phyloP scores from a whole-genome alignment of 1,140 invertebrate species.

The Drosophila ercepeae region DNA sequence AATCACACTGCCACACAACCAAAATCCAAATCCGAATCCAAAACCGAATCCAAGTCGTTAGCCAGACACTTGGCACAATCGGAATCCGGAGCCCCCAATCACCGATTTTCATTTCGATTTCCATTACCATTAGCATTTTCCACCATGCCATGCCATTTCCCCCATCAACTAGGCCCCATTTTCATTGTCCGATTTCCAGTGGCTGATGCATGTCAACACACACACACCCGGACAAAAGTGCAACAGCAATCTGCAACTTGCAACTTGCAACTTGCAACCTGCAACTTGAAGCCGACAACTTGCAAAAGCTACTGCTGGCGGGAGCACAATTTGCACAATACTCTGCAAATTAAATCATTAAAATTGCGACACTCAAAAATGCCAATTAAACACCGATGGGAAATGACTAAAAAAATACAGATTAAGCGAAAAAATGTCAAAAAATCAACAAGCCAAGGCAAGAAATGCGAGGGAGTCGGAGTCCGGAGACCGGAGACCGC shows the following conservation, averaged over 20 bases:
- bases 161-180: neutral
- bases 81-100: conserved; percentile 8
- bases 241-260: conserved; percentile 29
- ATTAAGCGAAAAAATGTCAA: conserved; percentile 37
- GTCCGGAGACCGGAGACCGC: neutral
- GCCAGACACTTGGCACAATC: conserved; percentile 39
- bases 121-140: conserved; percentile 33
- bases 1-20: conserved; percentile 14
- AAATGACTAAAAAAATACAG: conserved; percentile 51
- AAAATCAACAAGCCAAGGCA: conserved; percentile 33
- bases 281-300: conserved; percentile 8
- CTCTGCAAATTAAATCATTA: conserved; percentile 57
- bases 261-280: conserved; percentile 30
- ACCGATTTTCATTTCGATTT: conserved; percentile 36
- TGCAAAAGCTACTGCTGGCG: neutral
- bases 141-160: conserved; percentile 12
- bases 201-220: conserved; percentile 60
- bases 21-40: too few species aligned
- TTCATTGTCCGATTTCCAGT: conserved; percentile 45
- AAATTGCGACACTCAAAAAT: conserved; percentile 64
- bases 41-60: conserved; percentile 52
- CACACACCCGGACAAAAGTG: conserved; percentile 36
- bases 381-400: conserved; percentile 67
- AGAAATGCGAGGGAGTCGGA: conserved; percentile 32
- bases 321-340: conserved; percentile 51